Percentiles rank a stretch among this genome's conserved stretches.
Evolutionary conservation across 2,797 vertebrate genomes (phyloP).

Genomic region (Acanthiza pusilla): DNA sequence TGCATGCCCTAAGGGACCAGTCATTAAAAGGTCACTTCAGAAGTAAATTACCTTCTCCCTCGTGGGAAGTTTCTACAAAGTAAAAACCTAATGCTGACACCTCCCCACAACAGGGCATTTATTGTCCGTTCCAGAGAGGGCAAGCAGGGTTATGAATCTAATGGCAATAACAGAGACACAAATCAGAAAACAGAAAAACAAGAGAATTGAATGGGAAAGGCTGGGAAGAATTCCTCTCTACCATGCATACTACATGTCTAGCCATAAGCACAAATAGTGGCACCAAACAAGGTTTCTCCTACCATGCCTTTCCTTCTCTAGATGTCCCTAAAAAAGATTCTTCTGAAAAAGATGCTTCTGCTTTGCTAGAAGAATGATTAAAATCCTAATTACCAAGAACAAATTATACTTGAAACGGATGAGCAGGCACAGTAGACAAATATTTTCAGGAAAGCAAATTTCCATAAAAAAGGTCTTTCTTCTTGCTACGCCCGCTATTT

Average conservation of each 20-base stretch:
- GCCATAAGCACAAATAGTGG: background rate
- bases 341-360: background rate
- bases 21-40: constrained; percentile 68
- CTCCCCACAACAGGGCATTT: constrained; percentile 43
- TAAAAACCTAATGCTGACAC: constrained; percentile 44
- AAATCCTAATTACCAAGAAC: background rate
- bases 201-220: background rate
- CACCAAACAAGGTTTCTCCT: background rate
- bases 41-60: constrained; percentile 65
- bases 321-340: background rate
- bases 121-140: constrained; percentile 29
- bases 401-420: background rate
- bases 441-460: background rate
- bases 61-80: constrained; percentile 24
- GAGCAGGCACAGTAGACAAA: background rate
- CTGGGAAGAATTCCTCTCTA: background rate
- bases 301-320: background rate
- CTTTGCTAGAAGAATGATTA: background rate
- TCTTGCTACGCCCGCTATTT: background rate
- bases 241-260: background rate
- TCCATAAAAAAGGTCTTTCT: background rate
- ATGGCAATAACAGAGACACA: background rate
- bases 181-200: background rate
- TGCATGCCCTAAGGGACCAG: constrained; percentile 48
- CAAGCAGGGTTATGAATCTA: constrained; percentile 25